These are phyloP conservation scores for Novumbra hubbsi DNA, from an alignment of 2,797 vertebrate genomes.

Conservation along the genomic window DNA sequence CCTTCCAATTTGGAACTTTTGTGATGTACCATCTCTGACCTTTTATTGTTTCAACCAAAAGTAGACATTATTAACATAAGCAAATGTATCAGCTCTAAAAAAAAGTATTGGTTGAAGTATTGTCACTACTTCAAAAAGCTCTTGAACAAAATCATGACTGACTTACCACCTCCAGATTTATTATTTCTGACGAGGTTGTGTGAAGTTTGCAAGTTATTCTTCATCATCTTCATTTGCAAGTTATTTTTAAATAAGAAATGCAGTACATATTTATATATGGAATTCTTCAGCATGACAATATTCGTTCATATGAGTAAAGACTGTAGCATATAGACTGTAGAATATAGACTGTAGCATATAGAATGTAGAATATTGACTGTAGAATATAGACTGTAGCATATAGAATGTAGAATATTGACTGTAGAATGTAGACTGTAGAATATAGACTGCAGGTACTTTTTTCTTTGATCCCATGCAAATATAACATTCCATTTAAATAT, in stretches of 20 bases:
- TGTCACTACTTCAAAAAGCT: too few species aligned
- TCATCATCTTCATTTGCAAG: neutral
- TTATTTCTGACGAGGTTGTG: too few species aligned
- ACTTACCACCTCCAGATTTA: too few species aligned
- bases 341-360: neutral
- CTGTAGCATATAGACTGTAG: neutral
- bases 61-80: too few species aligned
- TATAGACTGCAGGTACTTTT: neutral
- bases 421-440: neutral
- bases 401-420: neutral
- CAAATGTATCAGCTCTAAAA: too few species aligned
- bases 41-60: too few species aligned
- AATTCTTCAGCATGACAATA: neutral
- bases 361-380: neutral
- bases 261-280: neutral
- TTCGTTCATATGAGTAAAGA: neutral
- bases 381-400: neutral
- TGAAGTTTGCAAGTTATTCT: neutral
- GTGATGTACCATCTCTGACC: too few species aligned
- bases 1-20: too few species aligned
- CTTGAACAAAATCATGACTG: too few species aligned
- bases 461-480: too few species aligned
- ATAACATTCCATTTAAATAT: too few species aligned
- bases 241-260: neutral
- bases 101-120: too few species aligned